Evolutionary conservation across 1,140 invertebrate genomes (phyloP).

Genomic region (Zophobas atratus): DNA sequence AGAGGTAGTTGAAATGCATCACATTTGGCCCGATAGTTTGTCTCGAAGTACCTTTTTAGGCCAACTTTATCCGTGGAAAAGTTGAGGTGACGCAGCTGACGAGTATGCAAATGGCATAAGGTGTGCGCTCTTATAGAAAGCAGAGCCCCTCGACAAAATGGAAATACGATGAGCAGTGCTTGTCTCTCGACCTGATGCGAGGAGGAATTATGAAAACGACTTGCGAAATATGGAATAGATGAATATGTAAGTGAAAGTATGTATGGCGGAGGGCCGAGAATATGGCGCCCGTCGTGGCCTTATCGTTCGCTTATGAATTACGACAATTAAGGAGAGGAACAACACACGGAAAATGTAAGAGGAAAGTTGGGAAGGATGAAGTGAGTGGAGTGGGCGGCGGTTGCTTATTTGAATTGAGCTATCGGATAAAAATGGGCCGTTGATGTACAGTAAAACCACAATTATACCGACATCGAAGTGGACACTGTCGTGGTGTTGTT

Average conservation of each 20-base stretch:
- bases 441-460: too few relatives aligned
- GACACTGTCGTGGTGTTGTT: too few relatives aligned
- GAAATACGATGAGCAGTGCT: slow-evolving; percentile 64
- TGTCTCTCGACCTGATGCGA: slow-evolving; percentile 66
- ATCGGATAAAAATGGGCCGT: too few relatives aligned
- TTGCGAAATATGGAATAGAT: slow-evolving; percentile 69
- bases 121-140: slow-evolving; percentile 57
- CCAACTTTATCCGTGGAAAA: slow-evolving; percentile 64
- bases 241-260: slow-evolving; percentile 62
- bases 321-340: slow-evolving; percentile 17
- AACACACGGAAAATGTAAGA: too few relatives aligned
- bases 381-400: too few relatives aligned
- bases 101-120: slow-evolving; percentile 64
- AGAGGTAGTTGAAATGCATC: slow-evolving; percentile 66
- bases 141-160: slow-evolving; percentile 59
- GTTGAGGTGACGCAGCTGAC: slow-evolving; percentile 66
- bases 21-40: slow-evolving; percentile 64
- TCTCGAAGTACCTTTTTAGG: slow-evolving; percentile 64
- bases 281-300: slow-evolving; percentile 1
- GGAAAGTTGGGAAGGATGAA: too few relatives aligned
- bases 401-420: too few relatives aligned
- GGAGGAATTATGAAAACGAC: slow-evolving; percentile 69
- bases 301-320: slow-evolving; percentile 5
- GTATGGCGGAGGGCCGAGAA: slow-evolving; percentile 1
- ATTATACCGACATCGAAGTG: too few relatives aligned